These are phyloP conservation scores for Thecophora atra DNA, from an alignment of 2,888 invertebrate species.

Conservation along the genomic window DNA sequence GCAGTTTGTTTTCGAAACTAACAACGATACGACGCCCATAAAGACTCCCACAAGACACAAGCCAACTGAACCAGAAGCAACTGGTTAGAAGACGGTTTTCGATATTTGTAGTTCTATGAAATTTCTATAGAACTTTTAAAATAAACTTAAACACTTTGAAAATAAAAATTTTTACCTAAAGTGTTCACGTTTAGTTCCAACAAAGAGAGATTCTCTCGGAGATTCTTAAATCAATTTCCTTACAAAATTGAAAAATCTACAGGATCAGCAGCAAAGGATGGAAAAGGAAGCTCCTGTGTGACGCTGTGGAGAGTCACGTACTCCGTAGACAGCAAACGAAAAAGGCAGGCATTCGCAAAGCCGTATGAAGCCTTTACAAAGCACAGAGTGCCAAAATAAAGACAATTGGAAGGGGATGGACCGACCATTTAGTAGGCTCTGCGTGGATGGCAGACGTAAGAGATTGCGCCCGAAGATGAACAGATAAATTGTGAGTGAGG, in stretches of 20 bases:
- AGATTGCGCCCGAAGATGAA: constrained; percentile 8
- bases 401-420: not conserved
- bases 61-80: too few species aligned
- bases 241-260: not conserved
- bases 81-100: too few species aligned
- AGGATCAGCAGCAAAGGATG: not conserved
- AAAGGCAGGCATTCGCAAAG: not conserved
- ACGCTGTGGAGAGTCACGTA: constrained; percentile 20
- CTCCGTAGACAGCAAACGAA: constrained; percentile 7
- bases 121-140: not conserved
- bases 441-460: not conserved
- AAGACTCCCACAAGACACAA: too few species aligned
- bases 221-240: not conserved
- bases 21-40: too few species aligned
- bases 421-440: not conserved
- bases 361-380: not conserved
- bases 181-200: not conserved
- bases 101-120: not conserved
- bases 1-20: too few species aligned
- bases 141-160: not conserved
- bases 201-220: too few species aligned
- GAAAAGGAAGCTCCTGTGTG: not conserved
- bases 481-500: constrained; percentile 20
- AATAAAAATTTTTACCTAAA: too few species aligned
- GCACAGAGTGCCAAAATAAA: not conserved